Evolutionary conservation across 2,113 vertebrate genomes (phyloP), one percentile per base, ranked within the genome.

Genomic region (Reinhardtius hippoglossoides): DNA sequence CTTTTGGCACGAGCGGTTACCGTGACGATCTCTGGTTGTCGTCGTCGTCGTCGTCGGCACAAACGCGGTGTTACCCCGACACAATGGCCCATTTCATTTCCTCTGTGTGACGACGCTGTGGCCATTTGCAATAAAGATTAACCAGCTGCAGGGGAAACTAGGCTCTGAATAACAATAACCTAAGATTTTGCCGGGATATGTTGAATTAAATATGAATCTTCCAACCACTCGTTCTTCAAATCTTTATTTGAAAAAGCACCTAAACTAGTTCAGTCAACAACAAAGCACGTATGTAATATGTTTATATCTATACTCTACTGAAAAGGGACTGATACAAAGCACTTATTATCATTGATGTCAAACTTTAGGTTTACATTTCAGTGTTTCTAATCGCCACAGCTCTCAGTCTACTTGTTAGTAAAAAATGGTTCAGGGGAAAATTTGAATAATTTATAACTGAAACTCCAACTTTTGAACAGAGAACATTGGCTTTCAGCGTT

Each of bases 1-100:
- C 69, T 72, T 72, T 79, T 55, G 20, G 76, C 54, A 80, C 46
- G 27, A 52, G 35, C 50, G 56, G 67, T 67, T 61, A 78, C 66
- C 71, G 31, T 57, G 61, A 3, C 7, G 50, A 74, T 75, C 46
- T 64, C 27, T 5, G 27, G 50, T 24, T 31, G n/a, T n/a, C n/a
- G n/a, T n/a, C n/a, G n/a, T 23, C 23, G 35, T 37, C 61, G 48
- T 21, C 40, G 35, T 50, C 44, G 46, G 46, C 1, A 15, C 14
- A 18, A 15, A 48, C 46, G 18, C 46, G 10, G 15, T 5, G 77
- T 61, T 1, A 21, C 9, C 8, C 64, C 5, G 20, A 7, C 16
- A 50, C 60, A 68, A 40, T 62, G 15, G 57, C 61, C 78, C 55
- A 79, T 81, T 75, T 69, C 18, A 61, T 58, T 8, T 26, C 5